A percentile compares a stretch with the other conserved stretches of the same genome.
phyloP scores from a whole-genome alignment of 2,797 vertebrate genomes.

The Poliocrania exsul region DNA sequence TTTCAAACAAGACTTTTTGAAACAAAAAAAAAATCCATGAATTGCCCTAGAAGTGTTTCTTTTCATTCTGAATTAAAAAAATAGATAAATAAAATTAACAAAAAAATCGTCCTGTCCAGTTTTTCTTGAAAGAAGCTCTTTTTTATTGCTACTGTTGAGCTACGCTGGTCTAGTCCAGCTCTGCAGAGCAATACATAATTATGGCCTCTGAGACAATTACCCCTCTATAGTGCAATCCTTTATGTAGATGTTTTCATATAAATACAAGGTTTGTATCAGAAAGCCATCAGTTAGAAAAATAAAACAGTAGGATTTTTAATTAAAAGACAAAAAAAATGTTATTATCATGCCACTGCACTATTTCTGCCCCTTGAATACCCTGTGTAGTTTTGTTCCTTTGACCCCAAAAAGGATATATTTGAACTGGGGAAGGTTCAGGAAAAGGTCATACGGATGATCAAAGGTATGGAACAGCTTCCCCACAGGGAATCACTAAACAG shows the following conservation, averaged over 20 bases:
- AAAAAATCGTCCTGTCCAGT: background rate
- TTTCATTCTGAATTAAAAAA: background rate
- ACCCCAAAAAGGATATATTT: background rate
- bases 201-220: background rate
- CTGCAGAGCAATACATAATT: background rate
- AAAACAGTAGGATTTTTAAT: background rate
- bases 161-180: background rate
- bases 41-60: background rate
- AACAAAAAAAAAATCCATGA: background rate
- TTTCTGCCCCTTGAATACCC: background rate
- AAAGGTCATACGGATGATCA: constrained; percentile 55
- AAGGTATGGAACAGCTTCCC: constrained; percentile 48
- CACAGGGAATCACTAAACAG: background rate
- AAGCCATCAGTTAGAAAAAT: background rate
- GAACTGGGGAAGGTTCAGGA: constrained; percentile 14
- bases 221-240: background rate
- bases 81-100: background rate
- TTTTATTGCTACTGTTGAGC: background rate
- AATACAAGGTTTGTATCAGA: background rate
- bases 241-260: background rate
- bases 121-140: background rate
- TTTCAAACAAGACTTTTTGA: background rate
- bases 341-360: rapidly evolving
- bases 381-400: background rate
- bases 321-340: background rate